Conservation (phyloP, 2,113 vertebrate genomes). For the Baryphthengus martii region DNA sequence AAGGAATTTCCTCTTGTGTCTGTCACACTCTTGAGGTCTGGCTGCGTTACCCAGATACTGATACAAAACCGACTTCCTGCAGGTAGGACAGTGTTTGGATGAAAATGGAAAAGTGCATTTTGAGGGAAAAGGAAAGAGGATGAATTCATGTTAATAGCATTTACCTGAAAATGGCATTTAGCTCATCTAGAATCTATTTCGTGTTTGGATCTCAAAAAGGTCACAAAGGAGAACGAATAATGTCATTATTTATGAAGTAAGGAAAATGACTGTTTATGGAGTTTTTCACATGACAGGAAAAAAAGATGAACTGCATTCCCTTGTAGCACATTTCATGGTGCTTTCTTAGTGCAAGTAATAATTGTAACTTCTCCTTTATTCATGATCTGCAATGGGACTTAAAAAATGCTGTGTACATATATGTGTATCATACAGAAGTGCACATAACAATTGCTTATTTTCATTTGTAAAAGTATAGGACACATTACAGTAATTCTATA, state of each 20-base stretch:
- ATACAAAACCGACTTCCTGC: neutral
- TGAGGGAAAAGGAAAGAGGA: neutral
- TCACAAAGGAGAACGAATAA: neutral
- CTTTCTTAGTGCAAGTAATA: neutral
- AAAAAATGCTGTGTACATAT: neutral
- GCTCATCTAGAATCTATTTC: neutral
- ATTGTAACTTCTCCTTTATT: neutral
- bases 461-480: neutral
- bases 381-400: neutral
- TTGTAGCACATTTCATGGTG: neutral
- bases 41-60: neutral
- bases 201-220: neutral
- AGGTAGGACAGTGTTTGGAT: neutral
- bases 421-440: neutral
- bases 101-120: neutral
- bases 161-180: neutral
- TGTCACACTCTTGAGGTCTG: neutral
- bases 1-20: neutral
- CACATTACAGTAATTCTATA: neutral
- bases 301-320: neutral
- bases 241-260: neutral
- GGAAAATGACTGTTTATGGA: neutral
- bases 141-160: neutral
- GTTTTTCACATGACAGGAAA: too few relatives aligned
- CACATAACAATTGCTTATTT: neutral